Percentiles rank a stretch among this genome's conserved stretches.
Conservation (phyloP, 2,888 invertebrate species). For the Yponomeuta plumbellus region DNA sequence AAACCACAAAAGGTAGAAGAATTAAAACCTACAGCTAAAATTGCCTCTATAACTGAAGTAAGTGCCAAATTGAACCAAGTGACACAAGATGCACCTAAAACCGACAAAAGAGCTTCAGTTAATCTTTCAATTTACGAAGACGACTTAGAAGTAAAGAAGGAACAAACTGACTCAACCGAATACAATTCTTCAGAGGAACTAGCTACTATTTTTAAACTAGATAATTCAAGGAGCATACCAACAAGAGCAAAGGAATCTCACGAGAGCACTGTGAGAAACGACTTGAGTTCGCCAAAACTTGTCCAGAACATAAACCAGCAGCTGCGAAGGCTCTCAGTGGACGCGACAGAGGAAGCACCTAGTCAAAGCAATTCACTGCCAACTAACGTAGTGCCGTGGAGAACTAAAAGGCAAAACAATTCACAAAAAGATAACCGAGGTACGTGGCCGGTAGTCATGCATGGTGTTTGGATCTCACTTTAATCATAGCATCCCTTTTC, state of each 20-base stretch:
- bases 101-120: slow-evolving; percentile 52
- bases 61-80: slow-evolving; percentile 52
- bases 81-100: slow-evolving; percentile 38
- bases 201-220: slow-evolving; percentile 75
- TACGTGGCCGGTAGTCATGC: slow-evolving; percentile 67
- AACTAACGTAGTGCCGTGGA: slow-evolving; percentile 67
- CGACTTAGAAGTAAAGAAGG: slow-evolving; percentile 57
- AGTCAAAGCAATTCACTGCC: slow-evolving; percentile 69
- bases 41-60: slow-evolving; percentile 48
- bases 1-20: slow-evolving; percentile 33
- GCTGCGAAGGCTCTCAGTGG: slow-evolving; percentile 59
- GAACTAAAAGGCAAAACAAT: slow-evolving; percentile 64
- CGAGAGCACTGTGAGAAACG: slow-evolving; percentile 44
- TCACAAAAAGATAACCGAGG: slow-evolving; percentile 70
- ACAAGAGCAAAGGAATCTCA: slow-evolving; percentile 31
- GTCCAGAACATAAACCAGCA: slow-evolving; percentile 68
- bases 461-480: slow-evolving; percentile 66
- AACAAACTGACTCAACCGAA: slow-evolving; percentile 69
- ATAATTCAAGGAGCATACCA: slow-evolving; percentile 37
- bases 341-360: slow-evolving; percentile 55
- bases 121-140: slow-evolving; percentile 67
- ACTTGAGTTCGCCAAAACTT: slow-evolving; percentile 67
- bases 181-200: slow-evolving; percentile 81
- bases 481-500: slow-evolving; percentile 40
- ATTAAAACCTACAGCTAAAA: slow-evolving; percentile 27